Conservation (phyloP, 2,113 vertebrate genomes). For the Syrrhaptes paradoxus region DNA sequence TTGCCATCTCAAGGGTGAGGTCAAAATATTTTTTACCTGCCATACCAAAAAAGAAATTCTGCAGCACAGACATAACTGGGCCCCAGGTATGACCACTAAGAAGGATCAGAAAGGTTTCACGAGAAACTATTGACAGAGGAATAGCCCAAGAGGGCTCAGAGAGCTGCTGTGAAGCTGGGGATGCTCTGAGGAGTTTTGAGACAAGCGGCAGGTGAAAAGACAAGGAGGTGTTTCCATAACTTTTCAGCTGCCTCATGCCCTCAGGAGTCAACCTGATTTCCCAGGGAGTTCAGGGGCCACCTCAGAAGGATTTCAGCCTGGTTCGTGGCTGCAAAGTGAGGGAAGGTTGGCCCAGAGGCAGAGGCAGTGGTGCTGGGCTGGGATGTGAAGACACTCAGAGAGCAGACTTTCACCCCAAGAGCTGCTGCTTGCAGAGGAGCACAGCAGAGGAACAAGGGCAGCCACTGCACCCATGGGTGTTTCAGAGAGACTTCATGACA, state of each 20-base stretch:
- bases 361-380: neutral
- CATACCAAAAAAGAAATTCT: neutral
- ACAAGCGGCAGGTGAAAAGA: neutral
- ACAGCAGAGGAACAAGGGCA: neutral
- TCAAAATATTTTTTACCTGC: neutral
- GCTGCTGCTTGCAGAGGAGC: neutral
- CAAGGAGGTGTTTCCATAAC: neutral
- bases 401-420: neutral
- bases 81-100: neutral
- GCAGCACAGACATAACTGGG: neutral
- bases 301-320: neutral
- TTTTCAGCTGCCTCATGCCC: neutral
- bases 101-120: neutral
- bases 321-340: neutral
- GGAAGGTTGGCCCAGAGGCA: neutral
- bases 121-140: neutral
- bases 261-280: neutral
- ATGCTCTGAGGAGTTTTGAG: neutral
- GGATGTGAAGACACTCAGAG: neutral
- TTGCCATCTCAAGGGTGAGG: neutral
- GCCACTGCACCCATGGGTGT: neutral
- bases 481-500: neutral
- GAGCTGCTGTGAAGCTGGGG: neutral
- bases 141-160: neutral
- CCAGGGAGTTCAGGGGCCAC: neutral